Evolutionary conservation across 1,140 invertebrate species (phyloP).

Genomic region (Pteromalus puparum): DNA sequence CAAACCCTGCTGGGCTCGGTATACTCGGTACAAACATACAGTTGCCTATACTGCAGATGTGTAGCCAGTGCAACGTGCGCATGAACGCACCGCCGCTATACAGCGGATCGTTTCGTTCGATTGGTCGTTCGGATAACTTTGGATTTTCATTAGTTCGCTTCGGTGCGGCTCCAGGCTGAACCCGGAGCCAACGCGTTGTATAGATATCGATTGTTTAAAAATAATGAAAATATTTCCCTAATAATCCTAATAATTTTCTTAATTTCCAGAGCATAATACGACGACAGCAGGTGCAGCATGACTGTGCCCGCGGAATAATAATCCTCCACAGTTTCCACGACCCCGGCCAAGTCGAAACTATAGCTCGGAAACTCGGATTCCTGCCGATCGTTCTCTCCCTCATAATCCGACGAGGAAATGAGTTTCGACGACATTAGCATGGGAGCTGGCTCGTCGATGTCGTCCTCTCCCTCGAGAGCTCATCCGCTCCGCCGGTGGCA

Average conservation of each 20-base stretch:
- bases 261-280: not conserved
- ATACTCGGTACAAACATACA: too few species aligned
- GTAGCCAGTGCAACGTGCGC: not conserved
- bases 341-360: not conserved
- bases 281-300: not conserved
- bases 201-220: too few species aligned
- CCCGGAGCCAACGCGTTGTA: too few species aligned
- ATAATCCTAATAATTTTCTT: too few species aligned
- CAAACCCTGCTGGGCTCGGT: not conserved
- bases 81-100: not conserved
- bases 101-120: not conserved
- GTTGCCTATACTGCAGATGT: too few species aligned
- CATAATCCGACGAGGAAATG: conserved; percentile 44
- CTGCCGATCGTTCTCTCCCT: conserved; percentile 33
- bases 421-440: conserved; percentile 48
- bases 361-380: not conserved
- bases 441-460: conserved; percentile 2
- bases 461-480: conserved; percentile 32
- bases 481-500: not conserved
- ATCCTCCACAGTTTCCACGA: not conserved
- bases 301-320: not conserved
- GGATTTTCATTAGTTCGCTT: not conserved
- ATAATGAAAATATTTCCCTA: too few species aligned
- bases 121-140: not conserved
- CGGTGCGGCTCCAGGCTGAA: too few species aligned